A percentile compares a stretch with the other conserved stretches of the same genome.
Evolutionary conservation across 2,113 vertebrate species (phyloP).

Genomic region (Elgaria multicarinata): DNA sequence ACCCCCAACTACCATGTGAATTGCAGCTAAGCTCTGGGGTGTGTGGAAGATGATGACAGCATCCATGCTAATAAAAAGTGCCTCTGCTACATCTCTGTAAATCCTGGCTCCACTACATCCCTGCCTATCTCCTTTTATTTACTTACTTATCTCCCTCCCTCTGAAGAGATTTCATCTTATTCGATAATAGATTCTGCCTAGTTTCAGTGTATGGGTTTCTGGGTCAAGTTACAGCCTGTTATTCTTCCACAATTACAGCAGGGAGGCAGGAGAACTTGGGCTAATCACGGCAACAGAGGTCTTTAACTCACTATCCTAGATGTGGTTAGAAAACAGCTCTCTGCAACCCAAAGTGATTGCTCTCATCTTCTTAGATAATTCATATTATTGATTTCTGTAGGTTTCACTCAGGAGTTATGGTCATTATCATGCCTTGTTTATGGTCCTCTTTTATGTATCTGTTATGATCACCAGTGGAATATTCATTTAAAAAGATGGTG

Average conservation of each 20-base stretch:
- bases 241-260: not conserved
- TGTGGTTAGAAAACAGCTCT: not conserved
- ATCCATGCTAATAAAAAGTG: no score
- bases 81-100: no score
- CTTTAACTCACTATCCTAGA: not conserved
- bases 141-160: not conserved
- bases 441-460: not conserved
- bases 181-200: not conserved
- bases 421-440: slow-evolving; percentile 8
- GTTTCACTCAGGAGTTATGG: not conserved
- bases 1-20: no score
- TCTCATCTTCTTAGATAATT: not conserved
- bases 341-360: not conserved
- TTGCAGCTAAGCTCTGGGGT: no score
- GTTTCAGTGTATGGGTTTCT: slow-evolving; percentile 2
- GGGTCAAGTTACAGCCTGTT: not conserved
- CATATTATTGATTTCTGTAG: slow-evolving; percentile 15
- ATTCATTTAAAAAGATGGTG: not conserved
- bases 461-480: not conserved
- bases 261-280: not conserved
- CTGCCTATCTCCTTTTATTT: no score
- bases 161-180: not conserved
- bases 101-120: no score
- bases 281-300: not conserved
- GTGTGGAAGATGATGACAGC: no score